Conservation (phyloP, 1,140 invertebrate genomes). For the Spodoptera frugiperda region DNA sequence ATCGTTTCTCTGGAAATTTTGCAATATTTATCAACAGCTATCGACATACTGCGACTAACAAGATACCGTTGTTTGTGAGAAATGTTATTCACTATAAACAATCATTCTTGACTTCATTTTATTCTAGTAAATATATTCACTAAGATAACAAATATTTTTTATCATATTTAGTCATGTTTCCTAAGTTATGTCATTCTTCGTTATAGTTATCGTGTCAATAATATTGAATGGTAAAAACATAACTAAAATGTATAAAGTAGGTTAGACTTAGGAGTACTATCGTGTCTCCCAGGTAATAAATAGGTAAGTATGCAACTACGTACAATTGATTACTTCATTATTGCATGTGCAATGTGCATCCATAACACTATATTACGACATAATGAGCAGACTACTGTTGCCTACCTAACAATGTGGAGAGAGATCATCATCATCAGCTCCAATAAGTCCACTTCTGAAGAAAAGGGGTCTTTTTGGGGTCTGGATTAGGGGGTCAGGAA, state of each 20-base stretch:
- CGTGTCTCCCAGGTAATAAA: background rate
- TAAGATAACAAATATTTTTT: background rate
- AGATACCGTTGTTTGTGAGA: slow-evolving; percentile 29
- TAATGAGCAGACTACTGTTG: slow-evolving; percentile 7
- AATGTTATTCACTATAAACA: slow-evolving; percentile 22
- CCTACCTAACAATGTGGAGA: background rate
- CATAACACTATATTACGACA: background rate
- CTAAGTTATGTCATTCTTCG: too few relatives aligned
- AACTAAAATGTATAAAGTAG: background rate
- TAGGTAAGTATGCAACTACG: background rate
- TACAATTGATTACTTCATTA: slow-evolving; percentile 5
- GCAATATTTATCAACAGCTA: slow-evolving; percentile 51
- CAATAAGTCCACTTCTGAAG: background rate
- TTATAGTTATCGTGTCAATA: too few relatives aligned
- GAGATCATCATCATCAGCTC: background rate
- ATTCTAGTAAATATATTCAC: background rate
- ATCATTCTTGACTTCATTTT: slow-evolving; percentile 1
- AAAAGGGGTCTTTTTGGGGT: background rate
- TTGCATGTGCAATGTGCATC: slow-evolving; percentile 25
- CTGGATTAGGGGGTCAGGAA: background rate
- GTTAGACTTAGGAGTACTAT: background rate
- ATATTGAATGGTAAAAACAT: background rate
- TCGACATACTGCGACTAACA: slow-evolving; percentile 43
- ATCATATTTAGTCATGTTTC: background rate
- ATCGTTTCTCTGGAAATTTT: slow-evolving; percentile 47